Evolutionary conservation across 2,113 vertebrate species (phyloP).

Genomic region (Lepidothrix coronata): DNA sequence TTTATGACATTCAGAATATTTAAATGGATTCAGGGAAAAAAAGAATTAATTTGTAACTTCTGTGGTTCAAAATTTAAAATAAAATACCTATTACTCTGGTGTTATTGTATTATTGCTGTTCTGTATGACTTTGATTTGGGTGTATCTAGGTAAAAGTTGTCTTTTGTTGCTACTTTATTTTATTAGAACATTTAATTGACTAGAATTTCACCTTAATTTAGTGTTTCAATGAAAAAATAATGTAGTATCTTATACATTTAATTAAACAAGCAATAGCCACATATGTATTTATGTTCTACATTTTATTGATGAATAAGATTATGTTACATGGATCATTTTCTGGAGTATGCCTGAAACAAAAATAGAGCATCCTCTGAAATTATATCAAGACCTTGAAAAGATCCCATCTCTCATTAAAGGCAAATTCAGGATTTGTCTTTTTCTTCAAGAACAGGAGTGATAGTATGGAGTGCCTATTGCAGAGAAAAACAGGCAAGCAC

Average conservation of each 20-base stretch:
- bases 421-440: background rate
- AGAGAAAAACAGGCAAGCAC: background rate
- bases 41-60: background rate
- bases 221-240: background rate
- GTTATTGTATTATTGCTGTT: background rate
- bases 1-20: background rate
- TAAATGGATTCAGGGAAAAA: background rate
- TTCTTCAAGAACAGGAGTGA: background rate
- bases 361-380: background rate
- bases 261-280: background rate
- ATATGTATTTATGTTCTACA: background rate
- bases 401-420: background rate
- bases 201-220: background rate
- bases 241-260: background rate
- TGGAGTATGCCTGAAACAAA: background rate
- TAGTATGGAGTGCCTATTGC: background rate
- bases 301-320: background rate
- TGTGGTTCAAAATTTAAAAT: background rate
- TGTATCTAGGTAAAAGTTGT: background rate
- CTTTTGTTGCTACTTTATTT: background rate
- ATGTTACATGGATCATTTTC: background rate
- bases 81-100: background rate
- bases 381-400: background rate
- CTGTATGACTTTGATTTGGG: background rate
- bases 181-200: background rate